Evolutionary conservation across 2,113 vertebrate species (phyloP), one percentile per base, ranked within the genome.

Genomic region (Hemiscyllium ocellatum): DNA sequence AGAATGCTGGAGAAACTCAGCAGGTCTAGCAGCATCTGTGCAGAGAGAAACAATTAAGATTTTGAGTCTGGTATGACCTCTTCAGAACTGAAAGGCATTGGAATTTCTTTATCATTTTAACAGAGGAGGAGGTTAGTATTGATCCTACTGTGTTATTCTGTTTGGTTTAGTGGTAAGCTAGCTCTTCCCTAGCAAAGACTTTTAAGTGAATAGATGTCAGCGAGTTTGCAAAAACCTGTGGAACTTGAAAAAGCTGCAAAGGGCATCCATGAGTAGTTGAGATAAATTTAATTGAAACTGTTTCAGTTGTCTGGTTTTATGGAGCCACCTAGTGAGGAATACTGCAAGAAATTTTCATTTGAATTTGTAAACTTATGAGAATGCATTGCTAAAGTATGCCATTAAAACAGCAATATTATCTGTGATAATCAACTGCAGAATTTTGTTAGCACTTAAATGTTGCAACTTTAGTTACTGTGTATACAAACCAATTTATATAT

Each of bases 271-370:
- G 2, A 37, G 61, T 68, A 61, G n/a, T 94, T 68, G 33, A 19
- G 65, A 68, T 37, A 68, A 94, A 94, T 94, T 33, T 17, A 94
- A 68, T 65, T 68, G 33, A 94, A 94, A 94, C 87, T 33, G 61
- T 56, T 61, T 15, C 26, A 90, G 20, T 94, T 94, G 5, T n/a
- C 65, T 66, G 90, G 33, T 94, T 93, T 89, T 42, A 94, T 65
- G 90, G 50, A 37, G 90, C 90, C 65, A 94, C 90, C 90, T 94
- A 94, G 90, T 68, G 90, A 42, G 50, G 86, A 89, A 89, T 56
- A 24, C 22, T 29, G 50, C 86, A 89, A 89, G 22, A 50, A 56
- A 89, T 89, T 89, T 52, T 52, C 50, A 89, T 26, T 52, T 89
- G 50, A 52, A 52, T 89, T 56, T 89, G 47, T 56, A 89, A 89